Conservation (phyloP, 2,113 vertebrate genomes). For the Cricetomys ansorgei region DNA sequence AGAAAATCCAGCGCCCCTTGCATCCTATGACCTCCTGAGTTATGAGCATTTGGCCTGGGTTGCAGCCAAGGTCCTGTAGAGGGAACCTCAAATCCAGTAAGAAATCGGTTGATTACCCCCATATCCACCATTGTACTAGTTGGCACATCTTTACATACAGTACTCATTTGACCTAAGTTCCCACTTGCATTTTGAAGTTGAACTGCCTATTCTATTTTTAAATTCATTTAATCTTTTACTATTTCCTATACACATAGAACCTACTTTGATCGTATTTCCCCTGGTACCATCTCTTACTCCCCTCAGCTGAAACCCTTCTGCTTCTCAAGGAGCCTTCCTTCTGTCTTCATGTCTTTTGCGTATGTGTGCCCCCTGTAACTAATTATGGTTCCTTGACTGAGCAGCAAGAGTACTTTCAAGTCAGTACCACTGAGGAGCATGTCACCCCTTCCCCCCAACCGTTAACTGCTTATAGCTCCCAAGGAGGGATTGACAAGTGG, state of each 20-base stretch:
- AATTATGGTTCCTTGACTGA: neutral
- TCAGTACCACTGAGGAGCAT: neutral
- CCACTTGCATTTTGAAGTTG: constrained; percentile 18
- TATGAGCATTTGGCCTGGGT: neutral
- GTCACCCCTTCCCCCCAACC: neutral
- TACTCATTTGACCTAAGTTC: neutral
- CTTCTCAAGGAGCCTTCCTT: neutral
- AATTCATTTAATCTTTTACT: neutral
- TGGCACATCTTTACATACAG: neutral
- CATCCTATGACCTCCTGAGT: neutral
- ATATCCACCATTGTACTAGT: neutral
- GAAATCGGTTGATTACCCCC: neutral
- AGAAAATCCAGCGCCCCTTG: neutral
- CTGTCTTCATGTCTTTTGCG: neutral
- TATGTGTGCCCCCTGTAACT: neutral
- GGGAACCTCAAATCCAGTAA: neutral
- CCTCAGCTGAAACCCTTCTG: neutral
- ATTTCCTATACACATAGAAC: neutral
- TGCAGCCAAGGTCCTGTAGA: neutral
- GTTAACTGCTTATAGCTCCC: neutral
- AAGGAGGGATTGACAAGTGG: neutral
- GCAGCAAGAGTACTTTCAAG: neutral
- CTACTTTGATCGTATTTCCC: neutral
- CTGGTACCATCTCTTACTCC: neutral
- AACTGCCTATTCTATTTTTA: neutral